phyloP scores from a whole-genome alignment of 2,113 vertebrate species.

The Cyanocitta stelleri region DNA sequence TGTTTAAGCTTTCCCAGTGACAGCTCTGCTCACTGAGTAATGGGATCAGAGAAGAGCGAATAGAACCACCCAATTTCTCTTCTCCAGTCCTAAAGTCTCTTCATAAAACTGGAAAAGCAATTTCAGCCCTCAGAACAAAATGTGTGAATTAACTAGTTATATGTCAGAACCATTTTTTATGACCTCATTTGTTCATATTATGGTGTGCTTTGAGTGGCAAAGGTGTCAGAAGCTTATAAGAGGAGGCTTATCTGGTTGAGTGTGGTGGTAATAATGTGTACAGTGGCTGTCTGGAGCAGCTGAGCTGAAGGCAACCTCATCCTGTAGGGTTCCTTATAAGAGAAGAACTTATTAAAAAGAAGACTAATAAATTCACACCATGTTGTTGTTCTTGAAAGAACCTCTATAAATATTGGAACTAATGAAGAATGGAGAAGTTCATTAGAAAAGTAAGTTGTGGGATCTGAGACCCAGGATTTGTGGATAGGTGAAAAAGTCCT shows the following conservation, averaged over 20 bases:
- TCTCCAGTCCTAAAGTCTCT: not conserved
- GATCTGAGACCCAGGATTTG: not conserved
- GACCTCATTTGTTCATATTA: not conserved
- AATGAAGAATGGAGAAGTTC: not conserved
- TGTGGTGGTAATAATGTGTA: not conserved
- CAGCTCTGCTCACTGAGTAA: not conserved
- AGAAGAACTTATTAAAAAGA: not conserved
- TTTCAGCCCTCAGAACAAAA: not conserved
- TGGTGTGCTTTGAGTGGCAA: not conserved
- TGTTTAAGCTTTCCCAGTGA: not conserved
- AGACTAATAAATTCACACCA: rapidly evolving
- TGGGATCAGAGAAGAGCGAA: not conserved
- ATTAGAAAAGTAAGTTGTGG: not conserved
- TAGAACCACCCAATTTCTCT: not conserved
- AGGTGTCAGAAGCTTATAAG: not conserved
- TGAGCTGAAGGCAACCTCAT: not conserved
- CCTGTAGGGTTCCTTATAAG: not conserved
- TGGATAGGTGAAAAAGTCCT: not conserved
- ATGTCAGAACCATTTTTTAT: not conserved
- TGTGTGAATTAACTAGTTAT: not conserved
- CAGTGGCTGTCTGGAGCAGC: not conserved
- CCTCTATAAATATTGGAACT: not conserved
- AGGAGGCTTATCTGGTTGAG: not conserved
- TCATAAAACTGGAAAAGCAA: not conserved
- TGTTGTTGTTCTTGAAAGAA: not conserved